Base-by-base conservation (phyloP, 2,888 invertebrate genomes). In the Acanthococcus lagerstroemiae region DNA sequence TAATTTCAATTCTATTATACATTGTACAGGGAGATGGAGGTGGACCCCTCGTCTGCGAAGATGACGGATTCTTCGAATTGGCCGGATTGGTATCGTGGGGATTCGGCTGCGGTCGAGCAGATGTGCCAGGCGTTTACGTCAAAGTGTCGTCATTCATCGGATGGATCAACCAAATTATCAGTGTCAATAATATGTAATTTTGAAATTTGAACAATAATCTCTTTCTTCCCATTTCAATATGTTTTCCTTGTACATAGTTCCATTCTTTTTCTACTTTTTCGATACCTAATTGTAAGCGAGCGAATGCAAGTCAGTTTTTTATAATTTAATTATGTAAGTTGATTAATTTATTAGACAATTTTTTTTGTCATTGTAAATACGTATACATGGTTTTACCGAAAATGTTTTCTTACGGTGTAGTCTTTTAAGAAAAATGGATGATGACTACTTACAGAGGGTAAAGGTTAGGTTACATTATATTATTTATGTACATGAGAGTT, bases 91-190 rank as follows among this genome's bases (percentile, higher is more conserved):
- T 95, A 0, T 93, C 93, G 1, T 95, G 95, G 92, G 95, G 93
- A 72, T 92, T 91, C 75, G 91, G 91, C 70, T 94, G 94, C 76
- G 94, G 94, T n/a, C 81, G 93, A 50, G 82, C 85, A 69, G 90
- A 93, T 77, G 95, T 93, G 65, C 95, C 95, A 27, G 95, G 94
- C n/a, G 95, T 95, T 69, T 95, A 95, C 77, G 94, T 95, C 26
- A 92, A 94, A 79, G 94, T 95, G 9, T 92, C 94, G 3, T 85
- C 92, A 50, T 95, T 94, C 78, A 91, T 94, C 72, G 91, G 93
- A 70, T 95, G 95, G 95, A 95, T 95, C 75, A 93, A 93, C 80
- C 93, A 94, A 81, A 94, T 94, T 72, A 94, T 94, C 75, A 92
- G 92, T 75, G 93, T 93, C 72, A 94, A 94, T 78, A 92, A 92